These are phyloP conservation scores for Cecropterus lyciades DNA, from an alignment of 1,140 invertebrate species.

Conservation along the genomic window DNA sequence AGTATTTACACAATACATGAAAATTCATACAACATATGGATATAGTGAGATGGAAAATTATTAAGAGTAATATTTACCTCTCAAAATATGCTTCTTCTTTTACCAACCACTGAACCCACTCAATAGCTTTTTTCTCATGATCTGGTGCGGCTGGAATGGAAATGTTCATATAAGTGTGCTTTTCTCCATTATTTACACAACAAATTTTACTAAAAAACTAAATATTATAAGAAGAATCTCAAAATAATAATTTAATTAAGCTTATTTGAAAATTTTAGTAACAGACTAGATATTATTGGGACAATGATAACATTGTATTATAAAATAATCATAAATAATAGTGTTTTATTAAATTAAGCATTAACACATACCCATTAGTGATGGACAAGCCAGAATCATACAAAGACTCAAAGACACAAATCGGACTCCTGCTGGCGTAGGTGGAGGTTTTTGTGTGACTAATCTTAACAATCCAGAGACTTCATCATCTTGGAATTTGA, in stretches of 20 bases:
- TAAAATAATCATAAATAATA: too few species aligned
- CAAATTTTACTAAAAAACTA: conserved; percentile 5
- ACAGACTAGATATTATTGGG: too few species aligned
- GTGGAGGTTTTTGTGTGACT: conserved; percentile 95
- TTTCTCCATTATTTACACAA: too few species aligned
- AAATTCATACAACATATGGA: neutral
- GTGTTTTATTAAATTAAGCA: too few species aligned
- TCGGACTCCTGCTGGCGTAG: conserved; percentile 94
- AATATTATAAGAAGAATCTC: conserved; percentile 3
- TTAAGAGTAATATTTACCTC: conserved; percentile 68
- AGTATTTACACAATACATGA: neutral
- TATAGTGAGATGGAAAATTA: too few species aligned
- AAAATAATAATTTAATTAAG: conserved; percentile 14
- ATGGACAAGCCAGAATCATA: conserved; percentile 97
- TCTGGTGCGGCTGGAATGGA: conserved; percentile 85
- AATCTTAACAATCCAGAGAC: conserved; percentile 92
- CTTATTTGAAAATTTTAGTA: too few species aligned
- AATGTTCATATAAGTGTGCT: too few species aligned
- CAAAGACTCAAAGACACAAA: conserved; percentile 97
- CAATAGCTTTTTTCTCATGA: conserved; percentile 95
- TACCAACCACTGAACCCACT: conserved; percentile 97
- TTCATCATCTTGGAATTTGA: conserved; percentile 97
- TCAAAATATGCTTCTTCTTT: conserved; percentile 95
- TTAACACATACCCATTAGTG: conserved; percentile 89
- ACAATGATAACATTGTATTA: too few species aligned